phyloP scores from a whole-genome alignment of 1,140 invertebrate species.

The Drosophila pallidifrons region DNA sequence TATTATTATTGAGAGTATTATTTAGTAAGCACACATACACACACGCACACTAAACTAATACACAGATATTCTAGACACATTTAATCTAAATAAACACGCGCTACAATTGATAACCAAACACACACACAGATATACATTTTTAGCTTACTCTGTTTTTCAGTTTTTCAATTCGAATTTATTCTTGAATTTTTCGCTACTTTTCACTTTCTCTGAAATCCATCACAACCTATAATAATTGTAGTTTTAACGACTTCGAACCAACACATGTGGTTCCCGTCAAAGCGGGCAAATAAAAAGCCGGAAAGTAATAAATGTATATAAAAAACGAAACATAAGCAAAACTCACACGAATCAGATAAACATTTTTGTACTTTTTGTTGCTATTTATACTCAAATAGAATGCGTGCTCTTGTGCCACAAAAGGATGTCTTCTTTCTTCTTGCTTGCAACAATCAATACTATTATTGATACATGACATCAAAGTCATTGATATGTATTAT shows the following conservation, averaged over 20 bases:
- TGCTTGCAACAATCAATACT: too few relatives aligned
- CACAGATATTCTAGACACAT: conserved; percentile 34
- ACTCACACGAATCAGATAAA: neutral
- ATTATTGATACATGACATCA: too few relatives aligned
- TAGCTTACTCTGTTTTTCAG: neutral
- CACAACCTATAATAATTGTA: neutral
- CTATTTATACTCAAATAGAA: too few relatives aligned
- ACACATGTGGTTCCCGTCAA: conserved; percentile 16
- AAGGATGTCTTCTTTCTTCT: too few relatives aligned
- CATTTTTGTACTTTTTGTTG: too few relatives aligned
- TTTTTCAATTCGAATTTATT: neutral
- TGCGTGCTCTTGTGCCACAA: too few relatives aligned
- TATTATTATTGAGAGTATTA: conserved; percentile 56
- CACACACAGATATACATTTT: neutral
- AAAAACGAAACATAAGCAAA: conserved; percentile 1
- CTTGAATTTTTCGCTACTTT: neutral
- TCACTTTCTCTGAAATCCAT: conserved; percentile 11
- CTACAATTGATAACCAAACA: conserved; percentile 60
- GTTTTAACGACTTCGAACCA: neutral
- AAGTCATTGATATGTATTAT: too few relatives aligned
- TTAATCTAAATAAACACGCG: conserved; percentile 72
- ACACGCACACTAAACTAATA: conserved; percentile 21
- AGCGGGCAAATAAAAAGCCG: neutral
- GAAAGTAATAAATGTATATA: conserved; percentile 6
- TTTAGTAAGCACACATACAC: conserved; percentile 23